These are phyloP conservation scores for Uria lomvia DNA, from an alignment of 2,113 vertebrate species.

Conservation along the genomic window DNA sequence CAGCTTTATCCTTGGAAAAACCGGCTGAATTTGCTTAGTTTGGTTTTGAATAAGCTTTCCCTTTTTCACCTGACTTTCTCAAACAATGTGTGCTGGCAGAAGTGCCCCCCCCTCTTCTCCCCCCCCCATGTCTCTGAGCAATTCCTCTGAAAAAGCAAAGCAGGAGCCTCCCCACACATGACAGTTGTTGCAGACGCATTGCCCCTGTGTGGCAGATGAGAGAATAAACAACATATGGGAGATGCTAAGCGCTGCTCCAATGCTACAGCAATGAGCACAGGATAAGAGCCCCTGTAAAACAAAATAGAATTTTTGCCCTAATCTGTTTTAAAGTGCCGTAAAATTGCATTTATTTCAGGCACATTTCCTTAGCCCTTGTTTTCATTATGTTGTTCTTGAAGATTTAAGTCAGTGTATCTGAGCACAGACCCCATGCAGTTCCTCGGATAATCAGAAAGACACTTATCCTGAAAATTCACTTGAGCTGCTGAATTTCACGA, in stretches of 20 bases:
- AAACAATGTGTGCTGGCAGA: background rate
- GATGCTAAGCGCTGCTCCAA: background rate
- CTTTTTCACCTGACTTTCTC: background rate
- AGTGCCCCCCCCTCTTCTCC: no score
- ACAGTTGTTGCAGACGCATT: constrained; percentile 55
- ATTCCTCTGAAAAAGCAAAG: background rate
- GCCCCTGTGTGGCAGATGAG: constrained; percentile 58
- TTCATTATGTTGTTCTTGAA: background rate
- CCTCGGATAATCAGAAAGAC: background rate
- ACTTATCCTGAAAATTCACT: background rate
- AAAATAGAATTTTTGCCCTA: background rate
- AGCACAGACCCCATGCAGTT: background rate
- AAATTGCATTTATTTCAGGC: constrained; percentile 30
- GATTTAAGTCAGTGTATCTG: background rate
- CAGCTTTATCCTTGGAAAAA: background rate
- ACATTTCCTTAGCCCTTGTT: background rate
- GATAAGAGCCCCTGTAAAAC: background rate
- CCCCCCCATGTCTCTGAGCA: background rate
- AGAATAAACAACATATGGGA: constrained; percentile 15
- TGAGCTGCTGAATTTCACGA: background rate
- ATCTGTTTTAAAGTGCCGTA: background rate
- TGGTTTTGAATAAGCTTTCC: background rate
- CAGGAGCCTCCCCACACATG: background rate
- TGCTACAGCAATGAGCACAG: fast-evolving
- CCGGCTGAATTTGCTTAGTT: background rate